phyloP scores from a whole-genome alignment of 2,888 invertebrate genomes.

The Anthoptus insignis region DNA sequence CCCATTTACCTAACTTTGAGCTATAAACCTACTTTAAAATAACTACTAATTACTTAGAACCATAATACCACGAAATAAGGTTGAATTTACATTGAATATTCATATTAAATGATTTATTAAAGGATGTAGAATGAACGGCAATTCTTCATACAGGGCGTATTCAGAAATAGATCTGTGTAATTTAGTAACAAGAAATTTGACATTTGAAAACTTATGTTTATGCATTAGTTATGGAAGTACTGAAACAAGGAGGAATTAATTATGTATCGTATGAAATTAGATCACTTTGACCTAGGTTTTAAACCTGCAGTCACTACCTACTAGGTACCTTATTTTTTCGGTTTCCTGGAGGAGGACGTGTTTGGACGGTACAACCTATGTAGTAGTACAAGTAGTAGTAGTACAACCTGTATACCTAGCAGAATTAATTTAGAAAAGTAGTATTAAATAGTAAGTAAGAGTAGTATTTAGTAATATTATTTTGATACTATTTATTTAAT shows the following conservation, averaged over 20 bases:
- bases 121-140: background rate
- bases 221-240: background rate
- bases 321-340: no score
- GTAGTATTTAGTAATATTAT: no score
- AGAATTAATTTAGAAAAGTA: no score
- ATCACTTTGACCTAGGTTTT: background rate
- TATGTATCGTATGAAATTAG: background rate
- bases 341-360: no score
- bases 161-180: slow-evolving; percentile 8
- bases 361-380: no score
- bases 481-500: no score
- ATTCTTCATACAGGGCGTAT: slow-evolving; percentile 12
- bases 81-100: background rate
- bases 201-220: slow-evolving; percentile 14
- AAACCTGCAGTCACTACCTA: background rate
- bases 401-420: no score
- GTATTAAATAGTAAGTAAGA: no score
- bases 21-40: slow-evolving; percentile 4
- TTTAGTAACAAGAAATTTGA: slow-evolving; percentile 22
- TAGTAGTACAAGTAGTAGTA: no score
- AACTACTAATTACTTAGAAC: background rate
- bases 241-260: background rate
- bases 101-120: slow-evolving; percentile 19
- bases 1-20: no score
- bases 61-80: background rate